Conservation (phyloP, 2,888 invertebrate species). For the Tenthredo notha region DNA sequence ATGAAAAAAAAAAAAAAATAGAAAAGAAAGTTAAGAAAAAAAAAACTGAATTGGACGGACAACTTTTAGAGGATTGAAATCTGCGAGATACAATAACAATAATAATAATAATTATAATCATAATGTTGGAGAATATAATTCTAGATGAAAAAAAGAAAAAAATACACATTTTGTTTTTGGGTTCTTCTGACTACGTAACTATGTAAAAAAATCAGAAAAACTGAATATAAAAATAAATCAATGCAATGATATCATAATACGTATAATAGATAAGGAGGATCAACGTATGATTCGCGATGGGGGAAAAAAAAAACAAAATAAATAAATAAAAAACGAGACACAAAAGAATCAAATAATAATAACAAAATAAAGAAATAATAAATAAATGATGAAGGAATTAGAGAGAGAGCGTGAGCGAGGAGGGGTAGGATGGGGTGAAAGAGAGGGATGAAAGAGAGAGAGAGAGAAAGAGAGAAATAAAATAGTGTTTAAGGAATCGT, state of each 20-base stretch:
- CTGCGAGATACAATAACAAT: not conserved
- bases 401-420: slow-evolving; percentile 28
- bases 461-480: slow-evolving; percentile 49
- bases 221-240: slow-evolving; percentile 42
- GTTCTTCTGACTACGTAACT: not conserved
- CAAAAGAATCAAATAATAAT: not conserved
- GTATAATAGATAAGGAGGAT: not conserved
- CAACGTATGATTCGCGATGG: not conserved
- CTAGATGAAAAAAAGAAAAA: not conserved
- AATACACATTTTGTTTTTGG: too few species aligned
- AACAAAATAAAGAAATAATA: not conserved
- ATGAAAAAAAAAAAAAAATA: slow-evolving; percentile 51
- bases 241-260: not conserved
- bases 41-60: not conserved
- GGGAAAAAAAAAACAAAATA: not conserved
- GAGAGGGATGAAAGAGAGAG: slow-evolving; percentile 17
- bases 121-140: not conserved
- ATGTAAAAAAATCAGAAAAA: slow-evolving; percentile 11
- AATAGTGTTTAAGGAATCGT: slow-evolving; percentile 77
- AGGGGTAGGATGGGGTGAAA: slow-evolving; percentile 42
- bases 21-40: slow-evolving; percentile 25
- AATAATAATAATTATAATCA: not conserved
- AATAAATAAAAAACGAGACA: not conserved
- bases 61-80: not conserved
- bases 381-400: slow-evolving; percentile 42